Evolutionary conservation across 2,888 invertebrate species (phyloP).

Genomic region (Machimus rusticus): DNA sequence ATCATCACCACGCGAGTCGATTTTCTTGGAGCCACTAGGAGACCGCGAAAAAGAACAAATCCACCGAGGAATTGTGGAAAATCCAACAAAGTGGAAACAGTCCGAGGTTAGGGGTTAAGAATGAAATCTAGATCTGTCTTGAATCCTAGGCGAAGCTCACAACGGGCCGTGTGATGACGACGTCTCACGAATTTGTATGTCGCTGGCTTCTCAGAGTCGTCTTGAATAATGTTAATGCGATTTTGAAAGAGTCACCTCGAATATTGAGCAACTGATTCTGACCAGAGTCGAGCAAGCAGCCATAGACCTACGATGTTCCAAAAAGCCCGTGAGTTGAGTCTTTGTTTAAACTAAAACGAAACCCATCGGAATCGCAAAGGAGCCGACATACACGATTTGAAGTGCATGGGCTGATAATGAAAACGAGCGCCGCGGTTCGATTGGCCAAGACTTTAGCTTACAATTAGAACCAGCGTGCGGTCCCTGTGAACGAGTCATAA

Average conservation of each 20-base stretch:
- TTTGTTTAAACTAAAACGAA: not conserved
- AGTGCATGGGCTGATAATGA: not conserved
- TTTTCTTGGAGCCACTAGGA: not conserved
- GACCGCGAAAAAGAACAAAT: not conserved
- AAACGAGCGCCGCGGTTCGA: not conserved
- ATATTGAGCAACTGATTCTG: not conserved
- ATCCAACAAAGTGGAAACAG: not conserved
- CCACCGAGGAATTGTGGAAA: not conserved
- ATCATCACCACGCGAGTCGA: not conserved
- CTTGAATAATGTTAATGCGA: conserved; percentile 3
- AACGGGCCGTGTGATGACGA: not conserved
- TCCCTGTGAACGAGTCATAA: not conserved
- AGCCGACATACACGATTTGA: not conserved
- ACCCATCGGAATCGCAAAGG: not conserved
- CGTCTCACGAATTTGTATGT: conserved; percentile 13
- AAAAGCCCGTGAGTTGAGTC: not conserved
- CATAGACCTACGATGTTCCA: not conserved
- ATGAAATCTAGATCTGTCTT: conserved; percentile 8
- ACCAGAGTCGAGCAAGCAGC: not conserved
- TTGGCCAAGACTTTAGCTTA: not conserved
- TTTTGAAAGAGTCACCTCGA: conserved; percentile 13
- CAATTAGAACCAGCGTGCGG: not conserved
- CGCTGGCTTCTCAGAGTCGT: not conserved
- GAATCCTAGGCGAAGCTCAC: not conserved
- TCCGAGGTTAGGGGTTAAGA: not conserved